phyloP scores from a whole-genome alignment of 1,140 invertebrate species.

The Hestina assimilis region DNA sequence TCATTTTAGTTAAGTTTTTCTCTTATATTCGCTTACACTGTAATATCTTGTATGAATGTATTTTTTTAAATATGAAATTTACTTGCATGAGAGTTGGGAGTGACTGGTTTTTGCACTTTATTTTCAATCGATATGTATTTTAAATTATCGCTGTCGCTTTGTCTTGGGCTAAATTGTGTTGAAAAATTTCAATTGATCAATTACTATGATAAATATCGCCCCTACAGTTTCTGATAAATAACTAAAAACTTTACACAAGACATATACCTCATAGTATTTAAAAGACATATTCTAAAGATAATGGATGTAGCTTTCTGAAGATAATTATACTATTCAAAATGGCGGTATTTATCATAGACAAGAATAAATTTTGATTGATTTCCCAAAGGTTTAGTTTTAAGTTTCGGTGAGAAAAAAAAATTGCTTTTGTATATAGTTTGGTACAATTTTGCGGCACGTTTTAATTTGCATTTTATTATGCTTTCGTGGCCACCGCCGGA shows the following conservation, averaged over 20 bases:
- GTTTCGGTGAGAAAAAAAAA: constrained; percentile 27
- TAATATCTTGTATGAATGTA: not conserved
- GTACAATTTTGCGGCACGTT: constrained; percentile 41
- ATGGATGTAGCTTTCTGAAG: not conserved
- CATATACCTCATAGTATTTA: not conserved
- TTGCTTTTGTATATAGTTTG: constrained; percentile 49
- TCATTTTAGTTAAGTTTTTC: constrained; percentile 68
- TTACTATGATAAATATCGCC: not conserved
- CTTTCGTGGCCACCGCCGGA: constrained; percentile 33
- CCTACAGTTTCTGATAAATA: too few species aligned
- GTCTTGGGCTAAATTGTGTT: not conserved
- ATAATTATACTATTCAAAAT: not conserved
- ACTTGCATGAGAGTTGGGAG: constrained; percentile 28
- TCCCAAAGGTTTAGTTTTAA: constrained; percentile 47
- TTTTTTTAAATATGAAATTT: constrained; percentile 33
- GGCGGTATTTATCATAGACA: not conserved
- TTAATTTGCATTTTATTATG: constrained; percentile 44
- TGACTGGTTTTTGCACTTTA: constrained; percentile 11
- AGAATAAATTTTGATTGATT: constrained; percentile 15
- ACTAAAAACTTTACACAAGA: too few species aligned
- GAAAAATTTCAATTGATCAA: too few species aligned
- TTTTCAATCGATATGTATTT: constrained; percentile 1
- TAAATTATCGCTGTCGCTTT: not conserved
- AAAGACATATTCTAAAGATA: too few species aligned
- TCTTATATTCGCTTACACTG: constrained; percentile 25